Evolutionary conservation across 2,888 invertebrate genomes (phyloP).

Genomic region (Loripinus fragilis): DNA sequence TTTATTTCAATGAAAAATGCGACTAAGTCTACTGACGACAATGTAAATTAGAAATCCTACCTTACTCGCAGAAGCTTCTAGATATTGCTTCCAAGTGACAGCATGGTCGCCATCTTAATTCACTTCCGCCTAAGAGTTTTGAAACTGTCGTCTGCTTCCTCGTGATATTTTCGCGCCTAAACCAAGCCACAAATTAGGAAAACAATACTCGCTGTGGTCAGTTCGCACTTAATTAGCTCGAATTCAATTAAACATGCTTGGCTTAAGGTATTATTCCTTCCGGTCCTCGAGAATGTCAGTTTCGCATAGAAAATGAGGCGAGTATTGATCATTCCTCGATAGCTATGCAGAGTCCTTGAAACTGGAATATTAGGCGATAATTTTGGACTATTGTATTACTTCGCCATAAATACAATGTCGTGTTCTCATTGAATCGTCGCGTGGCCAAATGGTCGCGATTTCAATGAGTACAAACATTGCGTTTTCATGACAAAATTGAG

Average conservation of each 20-base stretch:
- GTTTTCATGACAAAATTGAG: no score
- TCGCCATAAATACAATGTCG: no score
- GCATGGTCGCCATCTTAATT: conserved; percentile 14
- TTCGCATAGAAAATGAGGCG: conserved; percentile 50
- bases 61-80: conserved; percentile 8
- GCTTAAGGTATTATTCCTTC: background rate
- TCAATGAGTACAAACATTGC: no score
- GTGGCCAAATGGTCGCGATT: no score
- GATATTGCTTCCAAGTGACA: background rate
- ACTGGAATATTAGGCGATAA: no score
- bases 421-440: no score
- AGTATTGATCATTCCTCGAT: conserved; percentile 31
- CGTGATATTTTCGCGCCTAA: background rate
- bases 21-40: no score
- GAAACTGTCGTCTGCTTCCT: background rate
- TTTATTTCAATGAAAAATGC: no score
- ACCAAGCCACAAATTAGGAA: background rate
- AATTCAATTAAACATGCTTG: conserved; percentile 15
- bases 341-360: background rate
- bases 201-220: conserved; percentile 1
- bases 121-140: background rate
- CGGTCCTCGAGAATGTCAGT: conserved; percentile 25
- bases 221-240: conserved; percentile 3
- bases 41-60: background rate
- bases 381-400: no score